These are phyloP conservation scores for Dolichallabes microphthalmus DNA, from an alignment of 2,113 vertebrate genomes.

Conservation along the genomic window DNA sequence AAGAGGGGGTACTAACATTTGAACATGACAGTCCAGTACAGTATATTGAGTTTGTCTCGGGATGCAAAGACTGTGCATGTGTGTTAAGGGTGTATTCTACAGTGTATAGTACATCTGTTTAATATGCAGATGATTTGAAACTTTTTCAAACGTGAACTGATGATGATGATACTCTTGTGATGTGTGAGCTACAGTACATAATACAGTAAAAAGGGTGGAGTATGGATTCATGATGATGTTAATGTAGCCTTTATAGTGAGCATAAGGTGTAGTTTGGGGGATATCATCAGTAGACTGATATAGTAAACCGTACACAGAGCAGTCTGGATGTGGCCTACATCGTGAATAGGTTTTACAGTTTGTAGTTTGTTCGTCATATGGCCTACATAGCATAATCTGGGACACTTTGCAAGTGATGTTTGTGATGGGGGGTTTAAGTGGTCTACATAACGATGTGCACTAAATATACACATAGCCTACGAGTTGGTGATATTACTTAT, in stretches of 20 bases:
- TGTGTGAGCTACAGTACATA: background rate
- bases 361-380: background rate
- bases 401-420: conserved; percentile 16
- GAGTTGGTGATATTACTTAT: background rate
- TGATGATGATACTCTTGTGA: background rate
- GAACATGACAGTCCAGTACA: too few species aligned
- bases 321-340: background rate
- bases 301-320: background rate
- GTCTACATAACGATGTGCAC: conserved; percentile 5
- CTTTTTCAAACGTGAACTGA: background rate
- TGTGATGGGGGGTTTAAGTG: conserved; percentile 10
- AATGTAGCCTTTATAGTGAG: background rate
- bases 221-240: background rate
- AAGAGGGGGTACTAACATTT: too few species aligned
- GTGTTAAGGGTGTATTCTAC: background rate
- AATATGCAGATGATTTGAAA: background rate
- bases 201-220: background rate
- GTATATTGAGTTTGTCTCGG: background rate
- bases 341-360: background rate
- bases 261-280: background rate
- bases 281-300: background rate
- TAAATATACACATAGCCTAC: conserved; percentile 2
- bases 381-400: background rate
- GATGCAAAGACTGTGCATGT: background rate
- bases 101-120: background rate